phyloP scores from a whole-genome alignment of 2,113 vertebrate genomes.

The Bungarus multicinctus region DNA sequence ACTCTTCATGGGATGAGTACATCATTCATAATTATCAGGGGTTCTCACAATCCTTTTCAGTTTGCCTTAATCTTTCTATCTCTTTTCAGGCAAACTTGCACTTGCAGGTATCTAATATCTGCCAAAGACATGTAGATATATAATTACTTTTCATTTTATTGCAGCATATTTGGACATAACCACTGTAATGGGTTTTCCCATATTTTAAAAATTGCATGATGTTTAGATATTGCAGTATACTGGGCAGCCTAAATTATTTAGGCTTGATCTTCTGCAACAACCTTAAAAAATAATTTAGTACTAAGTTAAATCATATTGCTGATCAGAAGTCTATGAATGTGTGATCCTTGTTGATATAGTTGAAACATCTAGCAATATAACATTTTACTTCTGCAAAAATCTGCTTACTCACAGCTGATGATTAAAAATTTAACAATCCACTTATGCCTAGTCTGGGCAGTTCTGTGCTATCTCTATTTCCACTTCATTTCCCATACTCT shows the following conservation, averaged over 20 bases:
- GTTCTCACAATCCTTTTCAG: background rate
- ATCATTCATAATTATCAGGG: background rate
- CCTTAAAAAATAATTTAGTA: background rate
- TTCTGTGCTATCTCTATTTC: background rate
- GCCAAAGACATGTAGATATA: background rate
- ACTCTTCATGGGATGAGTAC: background rate
- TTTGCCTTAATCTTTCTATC: background rate
- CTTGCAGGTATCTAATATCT: background rate
- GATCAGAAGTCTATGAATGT: background rate
- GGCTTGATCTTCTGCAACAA: background rate
- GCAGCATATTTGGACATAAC: background rate
- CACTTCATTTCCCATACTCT: too few species aligned
- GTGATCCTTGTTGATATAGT: background rate
- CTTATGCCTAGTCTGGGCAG: background rate
- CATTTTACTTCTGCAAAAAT: background rate
- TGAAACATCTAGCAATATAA: background rate
- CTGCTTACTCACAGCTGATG: too few species aligned
- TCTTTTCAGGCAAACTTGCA: background rate
- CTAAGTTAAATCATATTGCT: background rate
- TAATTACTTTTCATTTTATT: background rate
- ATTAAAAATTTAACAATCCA: background rate
- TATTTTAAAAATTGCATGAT: background rate
- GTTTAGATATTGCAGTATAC: background rate
- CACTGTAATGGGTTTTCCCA: background rate
- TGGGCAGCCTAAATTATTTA: background rate